Base-by-base conservation (phyloP, 1,140 invertebrate genomes). In the Drosophila mojavensis region DNA sequence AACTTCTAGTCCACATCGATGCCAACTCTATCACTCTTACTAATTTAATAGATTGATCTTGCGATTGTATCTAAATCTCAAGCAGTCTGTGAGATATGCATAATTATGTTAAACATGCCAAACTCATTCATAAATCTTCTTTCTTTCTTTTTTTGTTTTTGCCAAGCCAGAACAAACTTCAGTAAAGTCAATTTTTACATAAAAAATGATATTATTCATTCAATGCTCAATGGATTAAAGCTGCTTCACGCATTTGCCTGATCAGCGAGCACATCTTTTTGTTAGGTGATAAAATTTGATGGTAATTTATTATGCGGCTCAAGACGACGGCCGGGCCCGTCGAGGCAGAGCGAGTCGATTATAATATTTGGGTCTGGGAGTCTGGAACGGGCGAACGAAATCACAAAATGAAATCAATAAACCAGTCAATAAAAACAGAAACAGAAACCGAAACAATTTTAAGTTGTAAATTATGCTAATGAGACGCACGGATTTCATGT, bases 381-480 rank as follows among this genome's bases (percentile, higher is more conserved):
- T 53, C 43, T 28, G 62, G 55, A 53, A 55, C 41, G 39, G 53
- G 45, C 56, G 66, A 75, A 69, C 51, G 65, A 78, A 70, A 80
- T 80, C 75, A 78, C 72, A 72, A 78, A 84, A 84, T 78, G 68
- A 89, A 88, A 88, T 88, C 77, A 88, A 88, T 88, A 88, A 88
- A 89, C 80, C 77, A 88, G 84, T 89, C 83, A 80, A 75, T 79
- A 75, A 74, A 81, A 65, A 76, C 73, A 65, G 60, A 66, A 83
- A 79, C 73, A 62, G 64, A 66, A 83, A 79, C 62, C 66, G 73
- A 79, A 81, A 84, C 66, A 75, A 89, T 89, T 89, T 89, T 72
- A 84, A 88, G 80, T 89, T 89, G 84, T 85, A 88, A 88, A 88
- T 88, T 89, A 88, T 88, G 83, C 77, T 78, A 82, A 88, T 89